A percentile compares a stretch with the other conserved stretches of the same genome.
Conservation (phyloP, 2,888 invertebrate species). For the Spatulosminthurus flaviceps region DNA sequence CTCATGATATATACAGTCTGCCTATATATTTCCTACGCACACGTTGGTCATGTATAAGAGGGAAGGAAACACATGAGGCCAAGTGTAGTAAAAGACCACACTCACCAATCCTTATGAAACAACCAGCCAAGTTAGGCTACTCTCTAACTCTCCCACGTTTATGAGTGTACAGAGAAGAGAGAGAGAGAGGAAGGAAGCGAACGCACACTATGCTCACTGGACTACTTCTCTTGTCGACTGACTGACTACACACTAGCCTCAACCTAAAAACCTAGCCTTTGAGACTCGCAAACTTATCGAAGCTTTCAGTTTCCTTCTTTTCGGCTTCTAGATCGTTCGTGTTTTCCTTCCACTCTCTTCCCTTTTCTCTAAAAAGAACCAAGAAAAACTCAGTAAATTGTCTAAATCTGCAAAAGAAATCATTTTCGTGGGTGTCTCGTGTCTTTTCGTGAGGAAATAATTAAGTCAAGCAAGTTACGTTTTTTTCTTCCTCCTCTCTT, state of each 20-base stretch:
- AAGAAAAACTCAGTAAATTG: slow-evolving; percentile 26
- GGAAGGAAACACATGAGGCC: not conserved
- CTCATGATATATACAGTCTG: not conserved
- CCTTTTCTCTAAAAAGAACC: slow-evolving; percentile 27
- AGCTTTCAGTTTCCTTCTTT: slow-evolving; percentile 57
- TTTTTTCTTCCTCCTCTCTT: not conserved
- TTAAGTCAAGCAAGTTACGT: slow-evolving; percentile 18
- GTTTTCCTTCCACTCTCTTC: slow-evolving; percentile 52
- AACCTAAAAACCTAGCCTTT: slow-evolving; percentile 42
- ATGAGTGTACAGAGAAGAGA: slow-evolving; percentile 25
- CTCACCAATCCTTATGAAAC: slow-evolving; percentile 28
- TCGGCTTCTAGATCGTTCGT: slow-evolving; percentile 54
- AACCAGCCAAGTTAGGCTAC: slow-evolving; percentile 22
- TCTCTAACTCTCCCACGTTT: slow-evolving; percentile 30
- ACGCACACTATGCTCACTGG: slow-evolving; percentile 34
- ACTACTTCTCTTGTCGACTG: slow-evolving; percentile 32
- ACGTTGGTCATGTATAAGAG: not conserved
- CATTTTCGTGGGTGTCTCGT: slow-evolving; percentile 42
- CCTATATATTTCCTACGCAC: not conserved
- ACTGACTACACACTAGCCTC: slow-evolving; percentile 47
- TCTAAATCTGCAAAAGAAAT: slow-evolving; percentile 39
- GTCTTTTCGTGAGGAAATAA: slow-evolving; percentile 23
- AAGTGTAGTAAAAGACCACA: slow-evolving; percentile 23
- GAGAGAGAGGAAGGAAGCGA: slow-evolving; percentile 34
- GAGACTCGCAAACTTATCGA: slow-evolving; percentile 50